Evolutionary conservation across 1,140 invertebrate genomes (phyloP).

Genomic region (Rhagoletis pomonella): DNA sequence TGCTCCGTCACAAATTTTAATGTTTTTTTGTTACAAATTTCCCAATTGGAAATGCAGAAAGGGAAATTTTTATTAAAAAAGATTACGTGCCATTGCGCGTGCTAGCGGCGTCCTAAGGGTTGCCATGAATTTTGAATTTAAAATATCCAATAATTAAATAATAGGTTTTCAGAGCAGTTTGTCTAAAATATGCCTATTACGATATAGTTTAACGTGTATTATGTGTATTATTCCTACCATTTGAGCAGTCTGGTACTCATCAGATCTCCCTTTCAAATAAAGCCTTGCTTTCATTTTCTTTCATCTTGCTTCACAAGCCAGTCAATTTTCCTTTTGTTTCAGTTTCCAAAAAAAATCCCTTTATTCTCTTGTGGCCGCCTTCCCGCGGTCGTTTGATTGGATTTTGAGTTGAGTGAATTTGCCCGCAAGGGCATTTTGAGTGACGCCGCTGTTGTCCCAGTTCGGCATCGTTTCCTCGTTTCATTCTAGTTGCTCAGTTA

Average conservation of each 20-base stretch:
- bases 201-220: too few relatives aligned
- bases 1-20: neutral
- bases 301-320: neutral
- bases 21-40: constrained; percentile 9
- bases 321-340: neutral
- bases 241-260: too few relatives aligned
- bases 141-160: neutral
- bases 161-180: too few relatives aligned
- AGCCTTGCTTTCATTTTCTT: neutral
- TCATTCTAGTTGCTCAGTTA: constrained; percentile 3
- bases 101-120: neutral
- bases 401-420: neutral
- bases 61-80: constrained; percentile 26
- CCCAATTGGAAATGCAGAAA: constrained; percentile 2
- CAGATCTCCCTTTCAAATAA: too few relatives aligned
- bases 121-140: neutral
- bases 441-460: neutral
- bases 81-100: neutral
- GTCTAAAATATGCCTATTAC: too few relatives aligned
- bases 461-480: neutral
- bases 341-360: constrained; percentile 24
- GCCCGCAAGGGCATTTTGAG: neutral
- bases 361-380: neutral
- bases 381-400: neutral
- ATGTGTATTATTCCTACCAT: too few relatives aligned